phyloP scores from a whole-genome alignment of 2,113 vertebrate species.

The Crotophaga sulcirostris region DNA sequence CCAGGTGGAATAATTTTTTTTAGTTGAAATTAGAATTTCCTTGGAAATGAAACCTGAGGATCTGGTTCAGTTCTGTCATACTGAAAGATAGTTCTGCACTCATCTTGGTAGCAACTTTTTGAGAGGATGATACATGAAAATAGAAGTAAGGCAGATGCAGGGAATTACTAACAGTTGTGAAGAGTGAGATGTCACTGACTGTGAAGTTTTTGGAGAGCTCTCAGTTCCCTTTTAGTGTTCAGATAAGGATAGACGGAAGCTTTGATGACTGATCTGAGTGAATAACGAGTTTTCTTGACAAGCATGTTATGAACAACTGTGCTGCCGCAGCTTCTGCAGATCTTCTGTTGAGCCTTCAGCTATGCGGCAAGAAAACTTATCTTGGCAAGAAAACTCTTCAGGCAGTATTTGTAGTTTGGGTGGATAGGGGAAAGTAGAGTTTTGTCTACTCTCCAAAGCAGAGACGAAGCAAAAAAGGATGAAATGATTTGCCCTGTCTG shows the following conservation, averaged over 20 bases:
- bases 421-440: neutral
- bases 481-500: neutral
- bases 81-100: neutral
- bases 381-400: neutral
- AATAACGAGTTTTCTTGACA: neutral
- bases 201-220: neutral
- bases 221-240: neutral
- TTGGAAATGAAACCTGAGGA: neutral
- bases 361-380: neutral
- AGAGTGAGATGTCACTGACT: neutral
- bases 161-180: neutral
- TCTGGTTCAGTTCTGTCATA: neutral
- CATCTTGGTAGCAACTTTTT: neutral
- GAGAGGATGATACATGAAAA: neutral
- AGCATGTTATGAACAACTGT: neutral
- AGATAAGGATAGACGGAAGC: neutral
- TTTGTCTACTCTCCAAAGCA: neutral
- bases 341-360: neutral
- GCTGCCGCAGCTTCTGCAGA: neutral
- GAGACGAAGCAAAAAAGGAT: neutral
- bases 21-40: neutral
- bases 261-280: neutral
- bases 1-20: neutral
- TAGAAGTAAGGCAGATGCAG: neutral
- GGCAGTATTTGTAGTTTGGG: neutral